phyloP scores from a whole-genome alignment of 2,797 vertebrate genomes.

The Muscicapa comitata region DNA sequence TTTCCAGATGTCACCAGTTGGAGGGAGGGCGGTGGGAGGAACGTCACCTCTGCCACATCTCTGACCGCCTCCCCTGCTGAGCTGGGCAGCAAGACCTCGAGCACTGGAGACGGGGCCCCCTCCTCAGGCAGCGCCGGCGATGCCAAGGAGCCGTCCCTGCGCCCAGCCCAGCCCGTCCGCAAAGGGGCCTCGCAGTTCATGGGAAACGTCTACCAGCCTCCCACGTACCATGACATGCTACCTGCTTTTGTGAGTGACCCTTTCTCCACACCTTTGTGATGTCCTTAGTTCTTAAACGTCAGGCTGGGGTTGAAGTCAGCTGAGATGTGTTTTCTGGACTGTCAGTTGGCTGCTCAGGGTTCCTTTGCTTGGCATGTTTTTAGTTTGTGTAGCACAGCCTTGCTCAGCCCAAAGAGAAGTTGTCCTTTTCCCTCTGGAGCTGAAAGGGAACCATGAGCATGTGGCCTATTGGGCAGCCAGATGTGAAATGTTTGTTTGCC shows the following conservation, averaged over 20 bases:
- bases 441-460: background rate
- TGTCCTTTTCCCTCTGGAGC: background rate
- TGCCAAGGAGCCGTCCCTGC: constrained; percentile 88
- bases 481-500: background rate
- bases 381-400: background rate
- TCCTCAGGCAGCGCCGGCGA: constrained; percentile 76
- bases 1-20: constrained; percentile 95
- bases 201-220: constrained; percentile 90
- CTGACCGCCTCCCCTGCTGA: constrained; percentile 78
- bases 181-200: constrained; percentile 88
- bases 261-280: no score
- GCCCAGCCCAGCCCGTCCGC: constrained; percentile 88
- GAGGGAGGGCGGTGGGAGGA: constrained; percentile 99
- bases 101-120: constrained; percentile 73
- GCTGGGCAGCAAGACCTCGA: constrained; percentile 76
- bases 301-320: background rate
- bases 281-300: rapidly evolving
- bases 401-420: background rate
- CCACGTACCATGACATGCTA: constrained; percentile 97
- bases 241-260: constrained; percentile 91
- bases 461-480: background rate
- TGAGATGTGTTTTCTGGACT: background rate
- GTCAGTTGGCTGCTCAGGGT: background rate
- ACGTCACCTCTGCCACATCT: constrained; percentile 83
- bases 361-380: background rate